Base-by-base conservation (phyloP, 2,888 invertebrate genomes). In the Platycheirus rosarum region DNA sequence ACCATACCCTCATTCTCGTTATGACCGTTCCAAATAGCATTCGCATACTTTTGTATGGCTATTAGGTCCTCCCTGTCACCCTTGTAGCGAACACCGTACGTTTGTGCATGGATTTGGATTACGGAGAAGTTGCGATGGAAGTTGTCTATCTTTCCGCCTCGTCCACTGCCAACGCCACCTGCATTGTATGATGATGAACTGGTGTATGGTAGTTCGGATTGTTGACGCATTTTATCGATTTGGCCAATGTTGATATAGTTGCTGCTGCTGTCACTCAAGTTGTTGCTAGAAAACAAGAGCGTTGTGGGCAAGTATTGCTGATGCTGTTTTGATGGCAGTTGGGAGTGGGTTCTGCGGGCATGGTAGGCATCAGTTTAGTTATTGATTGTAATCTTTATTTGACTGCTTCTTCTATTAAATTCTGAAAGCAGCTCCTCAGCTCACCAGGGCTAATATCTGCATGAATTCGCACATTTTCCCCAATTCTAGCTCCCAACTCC, bases 181-280 rank as follows among this genome's bases (percentile, higher is more conserved):
- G 69, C 74, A 44, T 79, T 70, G 44, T 79, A 75, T 2, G 84
- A 69, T 14, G 79, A 76, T 40, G 87, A 85, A 71, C 85, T 85
- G 44, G 82, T 86, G 73, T 85, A 88, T 16, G 88, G 87, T 46
- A 91, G 90, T 14, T 90, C 89, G 3, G 91, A 88, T 80, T 92
- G 88, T 65, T 89, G 89, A 40, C 90, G 88, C 89, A 91, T 89
- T 2, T 92, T 91, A 86, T 92, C 92, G 57, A 93, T 91, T 86
- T 92, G 92, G 86, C 93, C 93, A 20, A 93, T 92, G 84, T 93
- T 93, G 0, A 93, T 92, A 86, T 93, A 93, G 76, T 90, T 91
- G 71, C 88, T 88, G 77, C 86, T 88, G 55, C 85, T 87, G 55
- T 86, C 85, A 20, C 76, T 82, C 13, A 82, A 32, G 9, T 82